Conservation (phyloP, 2,113 vertebrate species). For the Odocoileus hemionus region DNA sequence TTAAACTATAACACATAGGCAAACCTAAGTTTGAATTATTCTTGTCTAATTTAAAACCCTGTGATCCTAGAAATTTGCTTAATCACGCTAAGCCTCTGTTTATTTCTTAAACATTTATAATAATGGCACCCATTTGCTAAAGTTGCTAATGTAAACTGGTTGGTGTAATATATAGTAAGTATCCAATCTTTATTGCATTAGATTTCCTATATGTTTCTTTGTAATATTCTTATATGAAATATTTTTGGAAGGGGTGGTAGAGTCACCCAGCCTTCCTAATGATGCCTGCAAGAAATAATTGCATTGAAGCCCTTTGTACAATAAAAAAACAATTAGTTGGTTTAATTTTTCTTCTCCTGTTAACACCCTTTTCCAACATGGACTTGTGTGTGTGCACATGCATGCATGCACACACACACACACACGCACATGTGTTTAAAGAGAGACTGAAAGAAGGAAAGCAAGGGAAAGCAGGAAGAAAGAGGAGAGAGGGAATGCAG, state of each 20-base stretch:
- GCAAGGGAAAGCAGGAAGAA: neutral
- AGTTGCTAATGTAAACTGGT: neutral
- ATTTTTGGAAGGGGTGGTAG: neutral
- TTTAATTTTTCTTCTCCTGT: neutral
- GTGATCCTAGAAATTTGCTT: neutral
- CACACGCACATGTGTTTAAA: neutral
- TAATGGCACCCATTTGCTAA: neutral
- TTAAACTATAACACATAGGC: neutral
- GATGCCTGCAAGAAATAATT: neutral
- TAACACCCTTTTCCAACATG: neutral
- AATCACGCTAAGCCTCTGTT: neutral
- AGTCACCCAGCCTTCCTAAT: neutral
- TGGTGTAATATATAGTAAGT: neutral
- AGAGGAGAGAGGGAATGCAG: rapidly evolving
- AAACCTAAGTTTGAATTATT: neutral
- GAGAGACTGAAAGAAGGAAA: neutral
- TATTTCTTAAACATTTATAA: neutral
- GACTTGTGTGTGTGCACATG: neutral
- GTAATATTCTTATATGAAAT: neutral
- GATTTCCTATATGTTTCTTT: neutral
- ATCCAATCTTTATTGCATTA: neutral
- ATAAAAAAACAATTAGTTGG: neutral
- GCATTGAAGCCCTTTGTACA: neutral
- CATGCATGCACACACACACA: neutral
- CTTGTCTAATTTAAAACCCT: neutral